Evolutionary conservation across 2,797 vertebrate genomes (phyloP).

Genomic region (Pristis pectinata): DNA sequence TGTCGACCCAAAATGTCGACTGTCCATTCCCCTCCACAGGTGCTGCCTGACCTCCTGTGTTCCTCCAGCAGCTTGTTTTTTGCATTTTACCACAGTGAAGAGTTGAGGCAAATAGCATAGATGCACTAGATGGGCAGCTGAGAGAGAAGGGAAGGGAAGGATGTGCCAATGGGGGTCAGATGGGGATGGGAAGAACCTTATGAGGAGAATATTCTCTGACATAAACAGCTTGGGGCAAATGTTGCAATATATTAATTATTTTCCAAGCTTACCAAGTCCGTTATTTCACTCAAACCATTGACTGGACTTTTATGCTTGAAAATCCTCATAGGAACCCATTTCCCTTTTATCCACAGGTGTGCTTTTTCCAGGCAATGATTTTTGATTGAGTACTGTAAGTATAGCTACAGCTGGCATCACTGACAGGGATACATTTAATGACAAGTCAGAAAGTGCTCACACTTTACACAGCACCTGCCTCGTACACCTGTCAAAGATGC

Average conservation of each 20-base stretch:
- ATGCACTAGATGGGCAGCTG: background rate
- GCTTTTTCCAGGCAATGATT: background rate
- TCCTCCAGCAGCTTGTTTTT: no score
- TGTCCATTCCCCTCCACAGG: no score
- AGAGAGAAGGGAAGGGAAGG: background rate
- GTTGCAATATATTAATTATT: background rate
- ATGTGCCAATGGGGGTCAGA: background rate
- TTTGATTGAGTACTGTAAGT: background rate
- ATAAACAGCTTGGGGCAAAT: background rate
- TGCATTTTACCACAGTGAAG: no score
- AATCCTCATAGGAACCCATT: background rate
- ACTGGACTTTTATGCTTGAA: background rate
- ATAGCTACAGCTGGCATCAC: background rate
- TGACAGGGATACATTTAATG: background rate
- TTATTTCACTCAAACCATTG: background rate
- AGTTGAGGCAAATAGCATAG: background rate
- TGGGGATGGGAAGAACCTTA: background rate
- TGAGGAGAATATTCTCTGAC: background rate
- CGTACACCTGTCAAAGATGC: background rate
- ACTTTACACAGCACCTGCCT: background rate
- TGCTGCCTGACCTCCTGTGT: no score
- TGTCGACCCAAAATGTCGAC: no score
- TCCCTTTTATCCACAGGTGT: background rate
- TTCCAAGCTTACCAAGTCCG: background rate
- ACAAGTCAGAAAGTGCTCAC: background rate